Conservation (phyloP, 1,140 invertebrate genomes). For the Aphidius ervi region DNA sequence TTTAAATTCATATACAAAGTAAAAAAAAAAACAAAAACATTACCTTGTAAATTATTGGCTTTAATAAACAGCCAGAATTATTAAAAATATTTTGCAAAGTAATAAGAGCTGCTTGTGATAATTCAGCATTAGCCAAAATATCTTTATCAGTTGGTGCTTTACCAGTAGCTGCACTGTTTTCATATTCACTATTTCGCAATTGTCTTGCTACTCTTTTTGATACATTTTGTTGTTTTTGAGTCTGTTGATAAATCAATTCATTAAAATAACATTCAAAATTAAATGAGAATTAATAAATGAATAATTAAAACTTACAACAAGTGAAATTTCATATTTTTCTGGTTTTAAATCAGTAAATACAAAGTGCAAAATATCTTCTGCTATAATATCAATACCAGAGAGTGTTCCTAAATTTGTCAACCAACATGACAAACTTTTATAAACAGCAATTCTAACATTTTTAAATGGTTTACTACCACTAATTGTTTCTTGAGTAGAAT, state of each 20-base stretch:
- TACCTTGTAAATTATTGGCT: slow-evolving; percentile 36
- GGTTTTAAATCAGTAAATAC: slow-evolving; percentile 36
- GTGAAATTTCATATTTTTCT: slow-evolving; percentile 29
- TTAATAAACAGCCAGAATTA: slow-evolving; percentile 30
- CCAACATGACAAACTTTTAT: slow-evolving; percentile 35
- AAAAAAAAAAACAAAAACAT: slow-evolving; percentile 9
- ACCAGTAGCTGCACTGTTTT: slow-evolving; percentile 29
- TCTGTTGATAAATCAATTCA: slow-evolving; percentile 20
- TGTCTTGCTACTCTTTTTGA: slow-evolving; percentile 39
- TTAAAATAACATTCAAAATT: not conserved
- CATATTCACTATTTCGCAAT: slow-evolving; percentile 33
- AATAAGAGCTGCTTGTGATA: slow-evolving; percentile 33
- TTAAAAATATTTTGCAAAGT: slow-evolving; percentile 36
- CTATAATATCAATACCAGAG: slow-evolving; percentile 34
- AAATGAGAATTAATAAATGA: not conserved
- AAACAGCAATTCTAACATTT: slow-evolving; percentile 29
- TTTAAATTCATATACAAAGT: not conserved
- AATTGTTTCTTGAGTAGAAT: slow-evolving; percentile 17
- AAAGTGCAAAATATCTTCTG: slow-evolving; percentile 27
- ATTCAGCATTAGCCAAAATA: slow-evolving; percentile 25
- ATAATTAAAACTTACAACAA: slow-evolving; percentile 27
- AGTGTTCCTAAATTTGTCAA: slow-evolving; percentile 23
- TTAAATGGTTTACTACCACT: slow-evolving; percentile 29
- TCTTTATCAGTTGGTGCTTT: slow-evolving; percentile 21
- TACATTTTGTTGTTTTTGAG: slow-evolving; percentile 36